Evolutionary conservation across 2,797 vertebrate genomes (phyloP), one percentile per base, ranked within the genome.

Genomic region (Hemibagrus guttatus): DNA sequence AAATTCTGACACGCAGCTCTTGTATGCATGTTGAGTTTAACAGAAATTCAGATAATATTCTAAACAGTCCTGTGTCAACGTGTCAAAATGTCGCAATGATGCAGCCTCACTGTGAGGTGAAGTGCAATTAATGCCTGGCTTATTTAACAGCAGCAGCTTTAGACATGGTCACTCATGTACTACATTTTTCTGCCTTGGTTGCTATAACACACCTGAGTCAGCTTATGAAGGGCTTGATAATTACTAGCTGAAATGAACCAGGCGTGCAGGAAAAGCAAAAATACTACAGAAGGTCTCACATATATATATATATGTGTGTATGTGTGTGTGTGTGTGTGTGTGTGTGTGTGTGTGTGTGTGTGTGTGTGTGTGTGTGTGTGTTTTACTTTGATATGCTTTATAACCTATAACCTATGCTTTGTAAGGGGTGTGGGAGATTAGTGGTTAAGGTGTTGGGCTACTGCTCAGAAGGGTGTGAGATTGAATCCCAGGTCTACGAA

Each of bases 131-230:
- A 81, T 39, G 39, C 35, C 1, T 80, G 35, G 35, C n/a, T 81
- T 46, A 81, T 12, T n/a, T 63, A 46, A 42, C 59, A 59, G 54
- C 54, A 39, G 76, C 54, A 59, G 76, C 59, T 79, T 79, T 26
- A 59, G 19, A 58, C 75, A 35, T 61, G 56, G 78, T 42, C 58
- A 46, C 58, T 81, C 58, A 46, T n/a, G 21, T 63, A 63, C 39
- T 86, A 69, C 69, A 28, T 84, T 74, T 49, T 80, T 81, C 58
- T 81, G 78, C 58, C 35, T 63, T 63, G 13, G 13, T 17, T 63
- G 78, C 39, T 9, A 46, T 59, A 84, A 72, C 35, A n/a, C 13
- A 81, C 23, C 39, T 46, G 58, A 81, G 35, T 28, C 78, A 81
- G 78, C 78, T 81, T 42, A 61, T 26, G 35, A 14, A 80, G 12